Base-by-base conservation (phyloP, 2,888 invertebrate species). In the Harpalus rubripes region DNA sequence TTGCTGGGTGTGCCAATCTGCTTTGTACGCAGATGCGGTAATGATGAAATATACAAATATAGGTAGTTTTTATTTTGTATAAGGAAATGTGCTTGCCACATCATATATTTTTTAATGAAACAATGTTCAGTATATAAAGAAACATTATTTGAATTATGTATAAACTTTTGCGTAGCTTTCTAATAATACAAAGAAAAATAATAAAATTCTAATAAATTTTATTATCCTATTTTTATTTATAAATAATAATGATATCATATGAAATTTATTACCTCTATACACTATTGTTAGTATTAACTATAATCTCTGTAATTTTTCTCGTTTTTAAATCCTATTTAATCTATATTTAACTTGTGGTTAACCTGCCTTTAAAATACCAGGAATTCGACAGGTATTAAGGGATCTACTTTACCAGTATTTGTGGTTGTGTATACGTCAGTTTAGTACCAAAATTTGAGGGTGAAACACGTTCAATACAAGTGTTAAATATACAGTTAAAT, bases 91-190 rank as follows among this genome's bases (percentile, higher is more conserved):
- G 32, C 3, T 32, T 5, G 32, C 22, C 22, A 22, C 22, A 32
- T 32, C 6, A 32, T 5, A 32, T 6, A 32, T 32, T 32, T 32
- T 32, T 32, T 32, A 32, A 32, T 32, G 2, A 32, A 32, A 32
- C 32, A 32, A 32, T 32, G 32, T 32, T 32, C 32, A 32, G 5
- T 1, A 32, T 4, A 32, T 32, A 32, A 32, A 32, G 32, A 32
- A 32, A 32, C 32, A 32, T 5, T 52, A 52, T 52, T 52, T 12
- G 10, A 8, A 12, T 52, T 52, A 52, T 52, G 2, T 52, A 52
- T 52, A 52, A 10, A 52, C 44, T 44, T 18, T 52, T 52, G 44
- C 44, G 58, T 52, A 15, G 76, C 44, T 79, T 79, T 80, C 59
- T 12, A 52, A 52, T 7, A 52, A 52, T 52, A 52, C 44, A 52